A percentile compares a stretch with the other conserved stretches of the same genome.
These are phyloP conservation scores for Lucifuga dentata DNA, from an alignment of 2,113 vertebrate genomes.

Conservation along the genomic window DNA sequence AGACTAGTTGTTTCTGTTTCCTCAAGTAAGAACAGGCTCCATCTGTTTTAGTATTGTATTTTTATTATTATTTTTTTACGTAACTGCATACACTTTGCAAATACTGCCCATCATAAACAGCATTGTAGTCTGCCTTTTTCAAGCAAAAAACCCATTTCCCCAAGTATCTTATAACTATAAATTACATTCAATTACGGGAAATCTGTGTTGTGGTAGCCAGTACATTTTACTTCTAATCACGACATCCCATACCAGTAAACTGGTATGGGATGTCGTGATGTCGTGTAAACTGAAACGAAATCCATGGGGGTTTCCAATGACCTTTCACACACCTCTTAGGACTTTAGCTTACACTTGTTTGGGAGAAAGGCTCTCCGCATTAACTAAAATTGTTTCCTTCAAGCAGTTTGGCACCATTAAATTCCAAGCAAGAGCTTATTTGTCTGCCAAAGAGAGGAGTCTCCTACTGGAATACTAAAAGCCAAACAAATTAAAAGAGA, in stretches of 20 bases:
- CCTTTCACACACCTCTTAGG: background rate
- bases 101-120: background rate
- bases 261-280: too few relatives aligned
- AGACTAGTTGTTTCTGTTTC: background rate
- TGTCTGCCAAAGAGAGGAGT: slow-evolving; percentile 61
- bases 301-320: slow-evolving; percentile 38
- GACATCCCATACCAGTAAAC: slow-evolving; percentile 31
- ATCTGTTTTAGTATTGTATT: background rate
- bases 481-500: slow-evolving; percentile 68
- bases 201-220: background rate
- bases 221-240: slow-evolving; percentile 18
- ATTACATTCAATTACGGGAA: slow-evolving; percentile 16
- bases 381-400: slow-evolving; percentile 43
- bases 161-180: background rate
- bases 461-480: slow-evolving; percentile 59
- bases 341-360: slow-evolving; percentile 32
- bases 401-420: slow-evolving; percentile 55
- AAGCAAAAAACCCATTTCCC: slow-evolving; percentile 16
- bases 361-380: slow-evolving; percentile 29
- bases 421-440: slow-evolving; percentile 26
- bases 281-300: slow-evolving; percentile 66
- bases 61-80: background rate
- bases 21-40: background rate
- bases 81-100: background rate
- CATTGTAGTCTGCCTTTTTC: background rate